These are phyloP conservation scores for Xyliphius kryptos DNA, from an alignment of 2,113 vertebrate species.

Conservation along the genomic window DNA sequence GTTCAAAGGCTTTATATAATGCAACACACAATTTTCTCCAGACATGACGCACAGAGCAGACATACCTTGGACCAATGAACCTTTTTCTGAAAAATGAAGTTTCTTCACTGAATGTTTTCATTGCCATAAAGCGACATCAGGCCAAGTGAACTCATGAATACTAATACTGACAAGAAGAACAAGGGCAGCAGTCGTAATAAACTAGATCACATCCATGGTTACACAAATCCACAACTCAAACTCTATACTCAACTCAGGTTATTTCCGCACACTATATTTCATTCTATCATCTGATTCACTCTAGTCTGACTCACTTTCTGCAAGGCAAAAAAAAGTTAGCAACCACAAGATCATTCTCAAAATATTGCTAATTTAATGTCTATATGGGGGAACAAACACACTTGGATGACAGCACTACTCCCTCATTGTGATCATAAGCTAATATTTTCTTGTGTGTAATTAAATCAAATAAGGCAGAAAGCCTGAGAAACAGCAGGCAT, in stretches of 20 bases:
- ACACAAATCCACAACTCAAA: neutral
- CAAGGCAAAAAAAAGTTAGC: no score
- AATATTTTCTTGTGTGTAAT: no score
- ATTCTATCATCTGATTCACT: no score
- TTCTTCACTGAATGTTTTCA: neutral
- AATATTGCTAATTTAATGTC: no score
- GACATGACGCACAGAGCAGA: conserved; percentile 25
- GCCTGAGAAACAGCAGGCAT: neutral
- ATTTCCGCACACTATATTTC: neutral
- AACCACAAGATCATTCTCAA: no score
- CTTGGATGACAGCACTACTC: no score
- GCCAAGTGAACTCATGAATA: neutral
- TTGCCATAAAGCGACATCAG: neutral
- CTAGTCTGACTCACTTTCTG: no score
- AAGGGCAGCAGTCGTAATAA: conserved; percentile 1
- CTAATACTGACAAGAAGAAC: neutral
- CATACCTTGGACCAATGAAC: neutral
- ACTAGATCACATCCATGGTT: neutral
- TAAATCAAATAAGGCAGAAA: no score
- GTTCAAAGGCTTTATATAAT: conserved; percentile 10
- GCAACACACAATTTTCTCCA: conserved; percentile 1
- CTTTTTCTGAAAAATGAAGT: neutral
- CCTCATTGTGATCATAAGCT: no score
- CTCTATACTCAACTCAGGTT: neutral
- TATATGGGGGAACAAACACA: no score